These are phyloP conservation scores for Fregetta grallaria DNA, from an alignment of 2,113 vertebrate species.

Conservation along the genomic window DNA sequence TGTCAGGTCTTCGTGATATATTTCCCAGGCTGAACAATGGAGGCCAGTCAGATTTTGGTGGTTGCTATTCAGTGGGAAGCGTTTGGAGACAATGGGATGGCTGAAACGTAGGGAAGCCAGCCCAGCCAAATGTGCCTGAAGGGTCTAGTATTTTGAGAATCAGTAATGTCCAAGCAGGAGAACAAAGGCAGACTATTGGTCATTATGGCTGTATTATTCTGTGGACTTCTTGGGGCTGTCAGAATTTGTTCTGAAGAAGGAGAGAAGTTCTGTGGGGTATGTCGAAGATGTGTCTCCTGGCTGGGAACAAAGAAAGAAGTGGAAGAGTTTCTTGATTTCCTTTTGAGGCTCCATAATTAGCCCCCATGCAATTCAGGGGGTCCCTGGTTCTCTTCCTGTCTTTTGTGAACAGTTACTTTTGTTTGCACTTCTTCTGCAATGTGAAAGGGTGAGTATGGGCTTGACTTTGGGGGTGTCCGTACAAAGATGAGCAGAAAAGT, in stretches of 20 bases:
- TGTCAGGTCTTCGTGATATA: conserved; percentile 34
- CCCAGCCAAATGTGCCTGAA: conserved; percentile 26
- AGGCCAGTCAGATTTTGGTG: neutral
- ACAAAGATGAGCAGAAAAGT: neutral
- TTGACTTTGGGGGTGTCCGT: neutral
- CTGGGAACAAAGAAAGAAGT: neutral
- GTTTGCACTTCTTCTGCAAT: neutral
- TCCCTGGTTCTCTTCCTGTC: neutral
- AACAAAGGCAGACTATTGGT: conserved; percentile 41
- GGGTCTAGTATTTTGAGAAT: neutral
- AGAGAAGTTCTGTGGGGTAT: neutral
- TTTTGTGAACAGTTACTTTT: neutral
- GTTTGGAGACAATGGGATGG: conserved; percentile 37
- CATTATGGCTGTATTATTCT: conserved; percentile 8
- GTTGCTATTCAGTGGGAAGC: conserved; percentile 24
- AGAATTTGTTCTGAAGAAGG: neutral
- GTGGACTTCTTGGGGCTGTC: neutral
- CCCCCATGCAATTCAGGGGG: neutral
- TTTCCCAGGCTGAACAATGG: conserved; percentile 53
- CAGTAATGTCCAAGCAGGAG: neutral
- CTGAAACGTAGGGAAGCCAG: neutral
- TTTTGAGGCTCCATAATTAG: neutral
- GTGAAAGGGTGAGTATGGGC: neutral
- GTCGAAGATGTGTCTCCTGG: neutral
- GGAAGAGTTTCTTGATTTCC: neutral